phyloP scores from a whole-genome alignment of 2,113 vertebrate genomes.

The Pterocles burchelli region DNA sequence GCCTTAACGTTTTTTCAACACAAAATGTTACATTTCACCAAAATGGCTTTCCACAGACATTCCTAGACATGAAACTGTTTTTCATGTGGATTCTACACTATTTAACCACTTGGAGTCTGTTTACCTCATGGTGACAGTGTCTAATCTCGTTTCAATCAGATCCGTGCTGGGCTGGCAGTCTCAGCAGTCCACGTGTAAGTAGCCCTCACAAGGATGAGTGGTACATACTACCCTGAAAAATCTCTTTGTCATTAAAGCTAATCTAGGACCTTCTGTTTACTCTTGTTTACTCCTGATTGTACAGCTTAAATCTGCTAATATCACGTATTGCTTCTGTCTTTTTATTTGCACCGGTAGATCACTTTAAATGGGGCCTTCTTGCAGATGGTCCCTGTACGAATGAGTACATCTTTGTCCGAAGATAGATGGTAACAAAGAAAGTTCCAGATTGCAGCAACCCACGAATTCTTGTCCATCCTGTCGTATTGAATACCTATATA shows the following conservation, averaged over 20 bases:
- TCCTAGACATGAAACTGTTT: neutral
- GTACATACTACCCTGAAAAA: neutral
- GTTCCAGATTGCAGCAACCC: neutral
- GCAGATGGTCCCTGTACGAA: neutral
- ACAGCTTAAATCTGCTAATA: neutral
- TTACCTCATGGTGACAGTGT: neutral
- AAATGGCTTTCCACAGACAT: neutral
- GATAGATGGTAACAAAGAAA: neutral
- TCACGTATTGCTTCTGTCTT: neutral
- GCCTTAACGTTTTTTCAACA: neutral
- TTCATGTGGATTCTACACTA: neutral
- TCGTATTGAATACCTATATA: neutral
- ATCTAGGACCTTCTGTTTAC: neutral
- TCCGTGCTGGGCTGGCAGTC: neutral
- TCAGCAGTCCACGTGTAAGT: accelerated
- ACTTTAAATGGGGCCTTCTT: neutral
- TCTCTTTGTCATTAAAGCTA: neutral
- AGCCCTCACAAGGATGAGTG: neutral
- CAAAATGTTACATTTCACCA: neutral
- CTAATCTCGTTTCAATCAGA: accelerated
- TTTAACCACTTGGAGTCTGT: neutral
- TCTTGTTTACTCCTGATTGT: neutral
- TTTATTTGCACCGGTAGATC: neutral
- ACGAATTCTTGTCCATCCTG: neutral
- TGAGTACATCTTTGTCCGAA: neutral